A percentile compares a stretch with the other conserved stretches of the same genome.
Evolutionary conservation across 2,888 invertebrate species (phyloP).

Genomic region (Cetonia aurata): DNA sequence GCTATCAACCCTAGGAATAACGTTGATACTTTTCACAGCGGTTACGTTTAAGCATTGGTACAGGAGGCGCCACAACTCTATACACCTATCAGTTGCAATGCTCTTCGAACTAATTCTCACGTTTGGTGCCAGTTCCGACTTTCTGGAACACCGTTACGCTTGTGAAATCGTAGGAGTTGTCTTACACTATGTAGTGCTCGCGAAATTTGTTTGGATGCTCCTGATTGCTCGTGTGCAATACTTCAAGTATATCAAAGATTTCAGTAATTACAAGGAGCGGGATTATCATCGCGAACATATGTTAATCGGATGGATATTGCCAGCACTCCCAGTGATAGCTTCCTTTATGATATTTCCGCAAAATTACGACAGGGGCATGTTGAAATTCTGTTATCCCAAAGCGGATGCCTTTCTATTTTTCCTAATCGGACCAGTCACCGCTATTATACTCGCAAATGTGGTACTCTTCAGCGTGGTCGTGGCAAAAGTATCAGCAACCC

Average conservation of each 20-base stretch:
- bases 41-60: slow-evolving; percentile 24
- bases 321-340: slow-evolving; percentile 11
- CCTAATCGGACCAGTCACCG: slow-evolving; percentile 17
- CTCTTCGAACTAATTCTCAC: slow-evolving; percentile 14
- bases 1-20: slow-evolving; percentile 24
- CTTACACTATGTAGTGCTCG: slow-evolving; percentile 36
- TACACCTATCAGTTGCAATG: slow-evolving; percentile 18
- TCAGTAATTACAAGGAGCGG: neutral
- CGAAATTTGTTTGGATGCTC: slow-evolving; percentile 35
- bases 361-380: slow-evolving; percentile 9
- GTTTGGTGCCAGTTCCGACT: slow-evolving; percentile 7
- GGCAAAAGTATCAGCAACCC: slow-evolving; percentile 2
- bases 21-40: slow-evolving; percentile 12
- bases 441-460: slow-evolving; percentile 29
- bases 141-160: neutral
- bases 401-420: slow-evolving; percentile 8
- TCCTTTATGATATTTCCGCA: slow-evolving; percentile 20
- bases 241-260: slow-evolving; percentile 5
- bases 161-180: slow-evolving; percentile 19
- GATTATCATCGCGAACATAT: neutral
- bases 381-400: slow-evolving; percentile 38
- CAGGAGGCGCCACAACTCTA: slow-evolving; percentile 11
- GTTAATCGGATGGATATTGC: slow-evolving; percentile 13
- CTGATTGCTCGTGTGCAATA: slow-evolving; percentile 17
- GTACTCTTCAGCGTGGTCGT: slow-evolving; percentile 17